These are phyloP conservation scores for Conomelus anceps DNA, from an alignment of 2,888 invertebrate species.

Conservation along the genomic window DNA sequence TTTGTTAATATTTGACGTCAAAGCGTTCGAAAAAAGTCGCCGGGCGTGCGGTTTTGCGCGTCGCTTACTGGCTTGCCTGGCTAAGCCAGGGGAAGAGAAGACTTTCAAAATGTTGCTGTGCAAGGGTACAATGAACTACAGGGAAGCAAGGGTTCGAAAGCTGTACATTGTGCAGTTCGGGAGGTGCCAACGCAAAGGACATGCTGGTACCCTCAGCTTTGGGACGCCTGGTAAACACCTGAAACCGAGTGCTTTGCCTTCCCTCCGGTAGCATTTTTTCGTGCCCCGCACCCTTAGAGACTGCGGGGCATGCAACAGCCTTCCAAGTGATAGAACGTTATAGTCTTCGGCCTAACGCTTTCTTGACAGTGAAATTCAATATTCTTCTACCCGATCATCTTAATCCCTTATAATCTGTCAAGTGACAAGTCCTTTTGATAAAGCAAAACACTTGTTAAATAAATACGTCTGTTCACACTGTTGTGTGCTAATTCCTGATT, in stretches of 20 bases:
- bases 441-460: background rate
- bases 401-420: background rate
- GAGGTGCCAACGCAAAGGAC: background rate
- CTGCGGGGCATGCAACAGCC: background rate
- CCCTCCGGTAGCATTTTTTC: background rate
- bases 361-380: background rate
- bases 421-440: background rate
- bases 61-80: background rate
- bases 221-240: constrained; percentile 10
- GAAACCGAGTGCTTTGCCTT: background rate
- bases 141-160: background rate
- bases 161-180: background rate
- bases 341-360: background rate
- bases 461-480: too few relatives aligned
- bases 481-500: background rate
- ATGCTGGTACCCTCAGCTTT: constrained; percentile 11
- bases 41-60: background rate
- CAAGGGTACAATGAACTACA: background rate
- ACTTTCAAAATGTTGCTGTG: background rate
- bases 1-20: background rate
- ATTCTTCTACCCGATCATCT: background rate
- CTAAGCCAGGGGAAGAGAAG: background rate
- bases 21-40: background rate
- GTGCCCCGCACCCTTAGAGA: background rate
- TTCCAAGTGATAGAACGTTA: background rate